Base-by-base conservation (phyloP, 30 jellyfish, hydroid and myxozoan genomes). In the Aurelia aurita region DNA sequence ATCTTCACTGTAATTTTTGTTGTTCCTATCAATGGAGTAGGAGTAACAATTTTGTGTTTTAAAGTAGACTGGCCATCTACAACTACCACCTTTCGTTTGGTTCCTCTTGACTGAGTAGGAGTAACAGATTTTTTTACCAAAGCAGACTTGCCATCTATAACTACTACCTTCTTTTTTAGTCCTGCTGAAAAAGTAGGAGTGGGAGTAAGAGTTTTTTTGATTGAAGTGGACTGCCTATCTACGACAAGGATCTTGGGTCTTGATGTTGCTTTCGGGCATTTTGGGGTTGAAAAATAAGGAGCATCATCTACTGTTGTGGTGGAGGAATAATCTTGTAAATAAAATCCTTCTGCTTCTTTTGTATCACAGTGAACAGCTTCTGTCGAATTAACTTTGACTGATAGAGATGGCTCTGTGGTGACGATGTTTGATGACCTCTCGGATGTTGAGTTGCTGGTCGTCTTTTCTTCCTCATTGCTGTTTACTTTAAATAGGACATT, bases 61-160 rank as follows among this genome's bases (percentile, higher is more conserved):
- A 23, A 59, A 66, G 54, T 31, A 11, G 78, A 31, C 58, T 66
- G 54, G 54, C 19, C 11, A 21, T 32, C 78, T 14, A 66, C 23
- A 66, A 66, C 78, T 66, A 66, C 78, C 60, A 66, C 78, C 78
- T 66, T 66, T 66, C 27, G n/a, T 28, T 61, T 66, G n/a, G 78
- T 66, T 66, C 22, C 78, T 66, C n/a, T 9, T 62, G 74, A 51
- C 74, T 62, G 74, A 62, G 3, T 62, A 62, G 74, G 57, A 20
- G 74, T 62, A 62, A 27, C 31, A 26, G 74, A 3, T 1, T 62
- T 62, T 62, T 62, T 62, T 19, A 28, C 2, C 8, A 62, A 3
- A 62, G 74, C 54, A 1, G 43, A 62, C 74, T 62, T 3, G 74
- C 7, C 44, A 62, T 62, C 74, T 62, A 62, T 51, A 62, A 62